These are phyloP conservation scores for Falcunculus frontatus DNA, from an alignment of 2,113 vertebrate genomes.

Conservation along the genomic window DNA sequence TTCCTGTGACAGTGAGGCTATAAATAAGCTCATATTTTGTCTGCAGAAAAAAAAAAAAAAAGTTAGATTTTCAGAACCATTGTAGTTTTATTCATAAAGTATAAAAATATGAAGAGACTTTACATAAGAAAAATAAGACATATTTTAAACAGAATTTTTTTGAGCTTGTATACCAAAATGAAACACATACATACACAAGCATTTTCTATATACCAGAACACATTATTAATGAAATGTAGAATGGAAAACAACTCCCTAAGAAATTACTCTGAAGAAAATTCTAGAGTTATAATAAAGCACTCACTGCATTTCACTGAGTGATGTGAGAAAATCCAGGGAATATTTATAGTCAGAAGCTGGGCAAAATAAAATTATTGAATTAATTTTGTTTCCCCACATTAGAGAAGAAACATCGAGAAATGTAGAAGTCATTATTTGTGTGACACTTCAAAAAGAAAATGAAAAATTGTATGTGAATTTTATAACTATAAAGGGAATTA, in stretches of 20 bases:
- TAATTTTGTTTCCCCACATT: neutral
- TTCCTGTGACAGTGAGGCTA: neutral
- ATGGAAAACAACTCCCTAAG: neutral
- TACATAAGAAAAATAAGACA: neutral
- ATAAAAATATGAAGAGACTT: neutral
- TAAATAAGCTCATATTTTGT: neutral
- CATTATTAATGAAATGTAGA: neutral
- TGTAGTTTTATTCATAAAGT: neutral
- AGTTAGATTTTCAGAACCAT: neutral
- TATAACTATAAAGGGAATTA: neutral
- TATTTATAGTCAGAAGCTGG: neutral
- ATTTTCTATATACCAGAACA: neutral
- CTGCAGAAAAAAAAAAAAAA: neutral
- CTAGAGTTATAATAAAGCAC: neutral
- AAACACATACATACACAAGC: neutral
- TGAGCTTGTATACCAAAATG: accelerated
- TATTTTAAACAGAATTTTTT: neutral
- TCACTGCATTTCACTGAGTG: neutral
- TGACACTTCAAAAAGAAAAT: neutral
- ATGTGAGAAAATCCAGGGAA: neutral
- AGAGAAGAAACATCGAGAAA: neutral
- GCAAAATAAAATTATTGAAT: neutral
- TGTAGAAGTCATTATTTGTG: neutral
- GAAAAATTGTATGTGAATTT: neutral
- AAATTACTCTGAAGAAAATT: neutral